Percentiles rank a stretch among this genome's conserved stretches.
Conservation (phyloP, 2,113 vertebrate genomes). For the Gulo gulo region DNA sequence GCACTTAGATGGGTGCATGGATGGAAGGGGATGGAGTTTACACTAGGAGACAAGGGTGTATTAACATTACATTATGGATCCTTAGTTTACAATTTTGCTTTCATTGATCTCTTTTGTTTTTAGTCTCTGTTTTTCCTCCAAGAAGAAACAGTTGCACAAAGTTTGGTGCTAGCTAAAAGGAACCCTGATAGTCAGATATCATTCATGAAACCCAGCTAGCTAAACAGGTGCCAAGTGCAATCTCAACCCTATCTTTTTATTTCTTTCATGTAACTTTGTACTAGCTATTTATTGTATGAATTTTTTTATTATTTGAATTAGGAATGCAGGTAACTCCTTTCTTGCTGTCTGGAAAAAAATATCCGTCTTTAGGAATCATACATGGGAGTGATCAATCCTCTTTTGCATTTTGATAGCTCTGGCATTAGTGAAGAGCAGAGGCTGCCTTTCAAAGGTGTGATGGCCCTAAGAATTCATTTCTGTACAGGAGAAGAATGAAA, state of each 20-base stretch:
- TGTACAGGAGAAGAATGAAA: not conserved
- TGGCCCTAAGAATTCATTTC: not conserved
- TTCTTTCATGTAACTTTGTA: not conserved
- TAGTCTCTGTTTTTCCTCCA: not conserved
- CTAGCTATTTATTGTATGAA: not conserved
- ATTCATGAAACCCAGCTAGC: not conserved
- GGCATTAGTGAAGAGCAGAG: not conserved
- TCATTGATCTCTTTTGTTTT: not conserved
- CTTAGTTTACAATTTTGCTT: not conserved
- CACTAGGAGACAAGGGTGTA: not conserved
- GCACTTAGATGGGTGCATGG: not conserved
- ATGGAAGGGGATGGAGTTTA: not conserved
- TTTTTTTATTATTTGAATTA: not conserved
- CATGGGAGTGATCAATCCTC: not conserved
- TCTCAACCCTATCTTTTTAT: not conserved
- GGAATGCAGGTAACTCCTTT: not conserved
- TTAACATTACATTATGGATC: not conserved
- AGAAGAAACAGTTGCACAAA: not conserved
- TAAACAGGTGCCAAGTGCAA: not conserved
- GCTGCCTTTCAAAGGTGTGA: not conserved
- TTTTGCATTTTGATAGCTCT: not conserved
- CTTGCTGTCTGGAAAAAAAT: not conserved
- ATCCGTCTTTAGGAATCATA: not conserved
- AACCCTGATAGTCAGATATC: not conserved
- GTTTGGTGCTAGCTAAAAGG: not conserved